Percentiles rank a stretch among this genome's conserved stretches.
phyloP scores from a whole-genome alignment of 64 coral and sea anemone species.

The Catalaphyllia jardinei region DNA sequence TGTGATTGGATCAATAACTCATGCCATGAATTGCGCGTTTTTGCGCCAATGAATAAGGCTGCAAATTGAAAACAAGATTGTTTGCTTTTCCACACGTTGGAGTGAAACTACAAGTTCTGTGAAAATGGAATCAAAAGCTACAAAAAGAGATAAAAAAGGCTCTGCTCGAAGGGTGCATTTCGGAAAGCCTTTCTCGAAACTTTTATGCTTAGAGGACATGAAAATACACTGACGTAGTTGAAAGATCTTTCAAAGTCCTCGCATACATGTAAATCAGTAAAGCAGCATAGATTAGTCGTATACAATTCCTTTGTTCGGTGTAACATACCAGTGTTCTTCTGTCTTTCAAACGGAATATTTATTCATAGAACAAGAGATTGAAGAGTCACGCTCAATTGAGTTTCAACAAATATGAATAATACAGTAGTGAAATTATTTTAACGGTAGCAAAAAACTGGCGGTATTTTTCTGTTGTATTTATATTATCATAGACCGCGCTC shows the following conservation, averaged over 20 bases:
- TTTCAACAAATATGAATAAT: conserved; percentile 22
- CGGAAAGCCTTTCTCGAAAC: too few species aligned
- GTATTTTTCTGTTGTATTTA: neutral
- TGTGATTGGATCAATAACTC: too few species aligned
- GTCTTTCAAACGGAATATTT: neutral
- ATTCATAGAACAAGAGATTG: neutral
- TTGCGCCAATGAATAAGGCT: neutral
- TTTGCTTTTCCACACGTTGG: too few species aligned
- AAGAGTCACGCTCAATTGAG: conserved; percentile 30
- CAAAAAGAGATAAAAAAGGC: too few species aligned
- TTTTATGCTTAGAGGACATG: too few species aligned
- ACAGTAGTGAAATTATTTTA: conserved; percentile 3
- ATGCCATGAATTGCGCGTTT: too few species aligned
- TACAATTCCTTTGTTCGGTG: neutral
- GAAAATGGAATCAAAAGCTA: too few species aligned
- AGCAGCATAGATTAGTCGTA: neutral
- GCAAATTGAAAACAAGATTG: too few species aligned
- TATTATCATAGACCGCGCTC: neutral
- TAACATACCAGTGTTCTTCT: neutral
- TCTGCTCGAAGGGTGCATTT: too few species aligned
- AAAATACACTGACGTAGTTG: too few species aligned
- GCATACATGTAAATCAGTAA: too few species aligned
- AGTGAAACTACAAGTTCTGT: neutral
- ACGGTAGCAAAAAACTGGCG: conserved; percentile 19
- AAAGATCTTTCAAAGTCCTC: too few species aligned